These are phyloP conservation scores for Archips crataeganus DNA, from an alignment of 2,888 invertebrate genomes.

Conservation along the genomic window DNA sequence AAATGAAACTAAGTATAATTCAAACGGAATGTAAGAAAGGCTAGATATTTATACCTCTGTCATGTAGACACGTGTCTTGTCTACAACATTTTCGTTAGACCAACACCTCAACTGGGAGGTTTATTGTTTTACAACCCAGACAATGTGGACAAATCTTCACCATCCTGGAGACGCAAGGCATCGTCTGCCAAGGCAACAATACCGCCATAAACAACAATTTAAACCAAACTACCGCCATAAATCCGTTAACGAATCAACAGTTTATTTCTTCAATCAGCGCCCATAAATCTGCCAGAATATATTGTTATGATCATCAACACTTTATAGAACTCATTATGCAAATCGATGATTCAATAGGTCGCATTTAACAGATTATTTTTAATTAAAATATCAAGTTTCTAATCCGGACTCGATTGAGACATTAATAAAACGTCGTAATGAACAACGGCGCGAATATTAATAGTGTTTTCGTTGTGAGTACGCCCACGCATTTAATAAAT, in stretches of 20 bases:
- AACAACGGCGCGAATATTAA: slow-evolving; percentile 37
- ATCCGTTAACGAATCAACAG: slow-evolving; percentile 32
- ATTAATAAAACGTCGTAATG: slow-evolving; percentile 37
- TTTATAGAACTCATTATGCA: slow-evolving; percentile 40
- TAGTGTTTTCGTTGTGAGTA: slow-evolving; percentile 30
- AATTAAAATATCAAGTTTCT: slow-evolving; percentile 42
- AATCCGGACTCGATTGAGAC: slow-evolving; percentile 37
- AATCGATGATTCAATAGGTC: slow-evolving; percentile 41
- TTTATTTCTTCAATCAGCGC: slow-evolving; percentile 29
- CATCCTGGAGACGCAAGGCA: slow-evolving; percentile 3
- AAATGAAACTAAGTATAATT: background rate
- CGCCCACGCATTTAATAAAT: slow-evolving; percentile 23
- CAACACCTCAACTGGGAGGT: slow-evolving; percentile 33
- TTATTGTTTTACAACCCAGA: slow-evolving; percentile 38
- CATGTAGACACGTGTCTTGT: slow-evolving; percentile 11
- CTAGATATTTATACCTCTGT: background rate
- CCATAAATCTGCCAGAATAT: slow-evolving; percentile 39
- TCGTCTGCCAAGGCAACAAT: slow-evolving; percentile 15
- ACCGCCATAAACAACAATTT: slow-evolving; percentile 33
- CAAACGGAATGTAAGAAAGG: background rate
- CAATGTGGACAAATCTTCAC: slow-evolving; percentile 13
- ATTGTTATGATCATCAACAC: slow-evolving; percentile 43
- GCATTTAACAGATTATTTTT: slow-evolving; percentile 42
- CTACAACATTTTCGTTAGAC: background rate
- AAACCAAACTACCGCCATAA: slow-evolving; percentile 20